Conservation (phyloP, 1,140 invertebrate species). For the Drosophila punjabiensis region DNA sequence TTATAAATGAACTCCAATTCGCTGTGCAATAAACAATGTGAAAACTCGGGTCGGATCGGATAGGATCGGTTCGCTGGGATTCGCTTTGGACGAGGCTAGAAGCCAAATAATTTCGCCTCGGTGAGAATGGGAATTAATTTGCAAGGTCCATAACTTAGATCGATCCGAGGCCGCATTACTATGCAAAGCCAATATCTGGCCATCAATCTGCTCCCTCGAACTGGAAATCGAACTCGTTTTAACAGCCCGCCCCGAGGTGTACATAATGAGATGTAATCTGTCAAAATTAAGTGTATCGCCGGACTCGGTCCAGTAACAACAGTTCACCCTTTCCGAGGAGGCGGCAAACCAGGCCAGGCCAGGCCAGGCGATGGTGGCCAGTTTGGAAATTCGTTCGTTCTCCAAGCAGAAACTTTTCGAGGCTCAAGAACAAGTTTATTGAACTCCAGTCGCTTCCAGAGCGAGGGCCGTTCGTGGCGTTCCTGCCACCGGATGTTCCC, state of each 20-base stretch:
- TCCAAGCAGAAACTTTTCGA: conserved; percentile 48
- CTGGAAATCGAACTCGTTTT: conserved; percentile 66
- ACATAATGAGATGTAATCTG: conserved; percentile 84
- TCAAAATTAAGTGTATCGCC: conserved; percentile 81
- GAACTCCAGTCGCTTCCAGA: conserved; percentile 48
- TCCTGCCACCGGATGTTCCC: conserved; percentile 69
- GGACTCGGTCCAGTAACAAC: conserved; percentile 40
- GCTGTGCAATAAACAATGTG: conserved; percentile 64
- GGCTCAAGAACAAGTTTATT: conserved; percentile 68
- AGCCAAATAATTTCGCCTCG: conserved; percentile 47
- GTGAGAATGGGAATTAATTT: conserved; percentile 65
- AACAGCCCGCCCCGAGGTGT: conserved; percentile 64
- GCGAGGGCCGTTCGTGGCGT: conserved; percentile 54
- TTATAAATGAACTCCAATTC: conserved; percentile 82
- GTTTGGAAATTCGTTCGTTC: conserved; percentile 32
- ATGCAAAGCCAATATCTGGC: conserved; percentile 71
- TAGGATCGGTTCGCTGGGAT: background rate
- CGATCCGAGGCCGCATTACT: conserved; percentile 54
- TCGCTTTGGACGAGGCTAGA: conserved; percentile 3
- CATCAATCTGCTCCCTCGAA: conserved; percentile 69
- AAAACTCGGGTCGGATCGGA: conserved; percentile 38
- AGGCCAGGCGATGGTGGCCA: conserved; percentile 11
- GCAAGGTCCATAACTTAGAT: conserved; percentile 68
- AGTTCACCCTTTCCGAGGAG: conserved; percentile 22
- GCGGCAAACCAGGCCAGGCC: background rate